Evolutionary conservation across 2,888 invertebrate species (phyloP).

Genomic region (Nasonia oneida): DNA sequence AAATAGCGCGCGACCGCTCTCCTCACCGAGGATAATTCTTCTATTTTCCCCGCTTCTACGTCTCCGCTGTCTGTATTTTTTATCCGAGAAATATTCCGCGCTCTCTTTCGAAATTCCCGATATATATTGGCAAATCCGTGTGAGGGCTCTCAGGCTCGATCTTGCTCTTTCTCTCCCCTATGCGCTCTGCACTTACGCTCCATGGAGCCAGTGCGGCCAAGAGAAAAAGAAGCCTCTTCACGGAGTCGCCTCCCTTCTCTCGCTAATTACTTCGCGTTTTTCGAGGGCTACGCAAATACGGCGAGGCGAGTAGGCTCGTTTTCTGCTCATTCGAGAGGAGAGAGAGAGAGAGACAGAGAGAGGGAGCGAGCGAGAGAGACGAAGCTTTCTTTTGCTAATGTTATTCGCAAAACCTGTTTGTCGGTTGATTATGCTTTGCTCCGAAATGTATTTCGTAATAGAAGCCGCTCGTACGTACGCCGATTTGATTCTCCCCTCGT

Average conservation of each 20-base stretch:
- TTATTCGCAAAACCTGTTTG: no score
- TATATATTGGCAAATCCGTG: background rate
- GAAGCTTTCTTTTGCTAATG: background rate
- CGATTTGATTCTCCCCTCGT: no score
- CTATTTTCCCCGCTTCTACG: background rate
- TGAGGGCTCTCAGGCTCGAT: background rate
- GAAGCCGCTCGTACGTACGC: no score
- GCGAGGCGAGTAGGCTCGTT: background rate
- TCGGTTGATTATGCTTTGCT: no score
- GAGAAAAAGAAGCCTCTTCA: background rate
- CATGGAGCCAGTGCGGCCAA: background rate
- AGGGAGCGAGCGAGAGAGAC: no score
- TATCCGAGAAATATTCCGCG: background rate
- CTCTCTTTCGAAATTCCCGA: background rate
- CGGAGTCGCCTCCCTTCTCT: background rate
- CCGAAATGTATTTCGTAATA: no score
- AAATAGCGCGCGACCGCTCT: background rate
- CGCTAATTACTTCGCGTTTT: background rate
- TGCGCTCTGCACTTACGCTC: background rate
- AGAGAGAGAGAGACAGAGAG: no score
- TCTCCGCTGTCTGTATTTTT: background rate
- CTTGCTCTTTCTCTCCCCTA: background rate
- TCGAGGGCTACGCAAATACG: conserved; percentile 8
- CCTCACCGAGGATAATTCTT: background rate
- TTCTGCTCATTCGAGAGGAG: no score